Percentiles rank a stretch among this genome's conserved stretches.
Evolutionary conservation across 64 coral and sea anemone genomes (phyloP).

Genomic region (Platygyra sinensis): DNA sequence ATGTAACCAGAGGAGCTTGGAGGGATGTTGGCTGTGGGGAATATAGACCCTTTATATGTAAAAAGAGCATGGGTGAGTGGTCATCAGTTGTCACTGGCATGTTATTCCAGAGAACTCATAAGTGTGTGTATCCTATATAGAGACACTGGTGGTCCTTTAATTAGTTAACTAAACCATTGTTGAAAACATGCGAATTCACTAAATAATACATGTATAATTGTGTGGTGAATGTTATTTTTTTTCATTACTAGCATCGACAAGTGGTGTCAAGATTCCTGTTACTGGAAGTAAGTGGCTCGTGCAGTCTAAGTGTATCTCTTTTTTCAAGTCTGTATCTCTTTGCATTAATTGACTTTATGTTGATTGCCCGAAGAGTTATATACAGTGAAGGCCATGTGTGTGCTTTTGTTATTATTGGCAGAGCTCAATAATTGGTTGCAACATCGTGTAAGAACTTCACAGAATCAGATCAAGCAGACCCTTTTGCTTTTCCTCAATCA

Average conservation of each 20-base stretch:
- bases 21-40: conserved; percentile 77
- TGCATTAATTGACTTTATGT: not conserved
- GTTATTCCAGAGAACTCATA: too few species aligned
- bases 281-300: conserved; percentile 65
- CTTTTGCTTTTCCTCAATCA: too few species aligned
- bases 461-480: too few species aligned
- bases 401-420: too few species aligned
- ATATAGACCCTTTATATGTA: conserved; percentile 86
- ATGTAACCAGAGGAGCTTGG: conserved; percentile 64
- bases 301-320: too few species aligned
- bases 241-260: conserved; percentile 19
- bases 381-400: too few species aligned
- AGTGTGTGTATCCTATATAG: not conserved
- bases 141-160: not conserved
- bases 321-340: not conserved
- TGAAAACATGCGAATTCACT: not conserved
- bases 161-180: not conserved
- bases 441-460: too few species aligned
- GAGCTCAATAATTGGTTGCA: too few species aligned
- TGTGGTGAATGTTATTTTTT: not conserved
- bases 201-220: not conserved
- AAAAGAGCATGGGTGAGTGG: conserved; percentile 73
- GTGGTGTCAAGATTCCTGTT: conserved; percentile 36
- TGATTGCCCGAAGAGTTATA: too few species aligned
- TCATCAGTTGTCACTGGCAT: too few species aligned